Evolutionary conservation across 1,140 invertebrate genomes (phyloP), one percentile per base, ranked within the genome.

Genomic region (Eubasilissa regina): DNA sequence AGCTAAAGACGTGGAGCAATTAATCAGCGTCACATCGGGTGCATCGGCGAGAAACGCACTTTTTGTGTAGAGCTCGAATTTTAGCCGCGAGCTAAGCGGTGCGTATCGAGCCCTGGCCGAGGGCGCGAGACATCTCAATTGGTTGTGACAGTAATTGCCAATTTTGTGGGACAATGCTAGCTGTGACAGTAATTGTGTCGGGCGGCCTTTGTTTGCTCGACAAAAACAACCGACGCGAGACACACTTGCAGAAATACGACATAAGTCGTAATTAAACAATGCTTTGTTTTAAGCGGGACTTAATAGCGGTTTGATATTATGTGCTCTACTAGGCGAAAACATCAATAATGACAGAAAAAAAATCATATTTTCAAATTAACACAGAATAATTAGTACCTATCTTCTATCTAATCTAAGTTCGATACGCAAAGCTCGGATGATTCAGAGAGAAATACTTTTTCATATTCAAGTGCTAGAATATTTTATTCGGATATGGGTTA

Each of bases 121-220:
- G 25, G 68, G 47, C 15, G 25, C 44, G 53, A n/a, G 58, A 64
- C 74, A 64, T 76, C 56, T 76, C 56, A 76, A 76, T 76, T 76
- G 74, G 56, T 48, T 47, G 74, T 76, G 74, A 76, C 74, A 76
- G 55, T 76, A 76, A 76, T 76, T 76, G 74, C 74, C 74, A 76
- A 76, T 76, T 76, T 76, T 76, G 74, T 21, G 74, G 56, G 58
- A 76, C 74, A 76, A 76, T 58, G 56, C 56, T 56, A 44, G 58
- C 45, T 56, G 58, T 15, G 56, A 48, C 68, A 53, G 47, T 73
- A 55, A 73, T 73, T 73, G 68, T 73, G 68, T 73, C 53, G 15
- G 43, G 47, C 68, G 51, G 64, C 7, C 68, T 43, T 73, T 73
- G 68, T 73, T 55, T 73, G 47, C 4, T 21, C 47, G 17, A 43